phyloP scores from a whole-genome alignment of 2,888 invertebrate species.

The Ectemnius lituratus region DNA sequence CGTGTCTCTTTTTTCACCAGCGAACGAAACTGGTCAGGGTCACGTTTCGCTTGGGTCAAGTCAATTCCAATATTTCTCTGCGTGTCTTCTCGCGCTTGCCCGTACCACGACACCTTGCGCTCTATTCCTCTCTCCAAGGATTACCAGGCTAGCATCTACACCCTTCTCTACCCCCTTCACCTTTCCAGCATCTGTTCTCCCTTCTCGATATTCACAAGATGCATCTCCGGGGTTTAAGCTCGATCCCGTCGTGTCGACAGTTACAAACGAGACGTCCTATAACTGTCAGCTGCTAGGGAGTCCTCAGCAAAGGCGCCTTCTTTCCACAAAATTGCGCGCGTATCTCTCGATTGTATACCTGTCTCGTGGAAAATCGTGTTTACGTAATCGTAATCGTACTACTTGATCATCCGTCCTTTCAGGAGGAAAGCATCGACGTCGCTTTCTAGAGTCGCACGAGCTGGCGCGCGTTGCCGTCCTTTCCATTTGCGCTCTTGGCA shows the following conservation, averaged over 20 bases:
- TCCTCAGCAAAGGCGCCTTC: slow-evolving; percentile 24
- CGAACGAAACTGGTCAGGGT: background rate
- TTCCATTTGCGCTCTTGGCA: background rate
- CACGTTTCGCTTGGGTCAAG: background rate
- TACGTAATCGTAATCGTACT: slow-evolving; percentile 9
- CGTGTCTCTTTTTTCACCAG: background rate
- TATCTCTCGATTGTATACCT: slow-evolving; percentile 33
- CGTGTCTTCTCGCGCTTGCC: slow-evolving; percentile 24
- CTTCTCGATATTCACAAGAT: slow-evolving; percentile 49
- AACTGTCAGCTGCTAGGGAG: slow-evolving; percentile 57
- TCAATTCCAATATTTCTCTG: slow-evolving; percentile 54
- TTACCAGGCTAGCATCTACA: background rate
- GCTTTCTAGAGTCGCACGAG: too few species aligned
- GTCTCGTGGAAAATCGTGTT: slow-evolving; percentile 25
- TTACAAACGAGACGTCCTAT: slow-evolving; percentile 66
- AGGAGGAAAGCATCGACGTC: slow-evolving; percentile 11
- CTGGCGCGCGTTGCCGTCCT: background rate
- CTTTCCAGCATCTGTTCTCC: background rate
- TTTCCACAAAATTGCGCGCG: slow-evolving; percentile 45
- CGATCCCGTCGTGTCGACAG: slow-evolving; percentile 62
- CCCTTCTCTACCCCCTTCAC: background rate
- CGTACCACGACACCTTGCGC: background rate
- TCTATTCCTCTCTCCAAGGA: background rate
- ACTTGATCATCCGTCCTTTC: slow-evolving; percentile 14
- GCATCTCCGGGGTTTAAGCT: slow-evolving; percentile 56